Evolutionary conservation across 2,113 vertebrate species (phyloP).

Genomic region (Macrotis lagotis): DNA sequence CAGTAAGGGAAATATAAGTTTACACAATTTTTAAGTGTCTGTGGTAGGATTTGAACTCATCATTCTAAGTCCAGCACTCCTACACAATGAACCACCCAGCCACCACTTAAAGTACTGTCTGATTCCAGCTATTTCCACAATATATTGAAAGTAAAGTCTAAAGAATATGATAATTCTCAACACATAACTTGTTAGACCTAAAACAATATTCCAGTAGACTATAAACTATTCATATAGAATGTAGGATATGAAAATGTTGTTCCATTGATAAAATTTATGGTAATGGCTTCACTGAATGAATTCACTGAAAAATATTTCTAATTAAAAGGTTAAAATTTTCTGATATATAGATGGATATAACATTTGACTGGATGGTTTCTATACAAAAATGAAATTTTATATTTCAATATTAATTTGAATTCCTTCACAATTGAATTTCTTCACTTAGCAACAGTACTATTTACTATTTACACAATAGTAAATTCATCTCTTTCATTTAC

Average conservation of each 20-base stretch:
- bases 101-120: background rate
- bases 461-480: too few species aligned
- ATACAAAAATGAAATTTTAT: background rate
- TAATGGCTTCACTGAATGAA: slow-evolving; percentile 41
- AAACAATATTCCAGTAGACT: slow-evolving; percentile 72
- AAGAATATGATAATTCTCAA: slow-evolving; percentile 84
- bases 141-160: slow-evolving; percentile 78
- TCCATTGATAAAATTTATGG: slow-evolving; percentile 29
- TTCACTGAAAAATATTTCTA: slow-evolving; percentile 27
- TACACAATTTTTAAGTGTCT: background rate
- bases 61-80: background rate
- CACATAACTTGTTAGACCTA: slow-evolving; percentile 80
- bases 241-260: slow-evolving; percentile 62
- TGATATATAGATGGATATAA: background rate
- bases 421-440: background rate
- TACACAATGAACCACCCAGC: background rate
- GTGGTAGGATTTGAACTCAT: background rate
- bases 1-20: background rate
- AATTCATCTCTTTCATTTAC: too few species aligned
- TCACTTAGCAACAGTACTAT: background rate
- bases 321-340: slow-evolving; percentile 14
- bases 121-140: background rate
- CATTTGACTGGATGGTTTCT: background rate
- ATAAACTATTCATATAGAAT: slow-evolving; percentile 74
- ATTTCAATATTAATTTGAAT: background rate